A percentile compares a stretch with the other conserved stretches of the same genome.
Conservation (phyloP, 2,797 vertebrate genomes). For the Poecile montanus region DNA sequence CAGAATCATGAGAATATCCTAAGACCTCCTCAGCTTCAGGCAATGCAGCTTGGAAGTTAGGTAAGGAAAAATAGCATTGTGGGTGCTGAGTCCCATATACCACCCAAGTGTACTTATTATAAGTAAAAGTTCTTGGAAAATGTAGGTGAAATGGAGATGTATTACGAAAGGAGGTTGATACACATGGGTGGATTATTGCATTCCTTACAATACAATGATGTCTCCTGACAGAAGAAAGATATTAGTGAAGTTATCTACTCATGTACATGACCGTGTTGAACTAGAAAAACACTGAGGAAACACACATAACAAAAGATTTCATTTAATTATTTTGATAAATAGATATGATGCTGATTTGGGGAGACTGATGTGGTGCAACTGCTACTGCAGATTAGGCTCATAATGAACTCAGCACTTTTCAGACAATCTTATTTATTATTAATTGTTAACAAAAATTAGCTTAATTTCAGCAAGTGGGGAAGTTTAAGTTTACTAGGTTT, state of each 20-base stretch:
- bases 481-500: background rate
- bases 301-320: background rate
- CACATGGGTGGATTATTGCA: background rate
- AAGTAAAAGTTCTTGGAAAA: background rate
- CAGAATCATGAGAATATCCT: background rate
- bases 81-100: background rate
- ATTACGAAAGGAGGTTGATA: background rate
- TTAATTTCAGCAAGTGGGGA: background rate
- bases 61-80: background rate
- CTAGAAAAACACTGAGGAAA: background rate
- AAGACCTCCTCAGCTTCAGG: background rate
- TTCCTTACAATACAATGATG: background rate
- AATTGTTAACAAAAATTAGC: background rate
- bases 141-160: background rate
- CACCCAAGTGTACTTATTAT: background rate
- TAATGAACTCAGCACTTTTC: background rate
- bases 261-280: background rate
- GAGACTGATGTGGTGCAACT: background rate
- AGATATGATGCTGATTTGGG: background rate
- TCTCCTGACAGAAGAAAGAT: background rate
- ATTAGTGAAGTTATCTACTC: background rate
- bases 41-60: background rate
- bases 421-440: background rate
- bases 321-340: background rate
- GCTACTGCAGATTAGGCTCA: background rate